Percentiles rank a stretch among this genome's conserved stretches.
These are phyloP conservation scores for Kradibia gibbosae DNA, from an alignment of 1,140 invertebrate species.

Conservation along the genomic window DNA sequence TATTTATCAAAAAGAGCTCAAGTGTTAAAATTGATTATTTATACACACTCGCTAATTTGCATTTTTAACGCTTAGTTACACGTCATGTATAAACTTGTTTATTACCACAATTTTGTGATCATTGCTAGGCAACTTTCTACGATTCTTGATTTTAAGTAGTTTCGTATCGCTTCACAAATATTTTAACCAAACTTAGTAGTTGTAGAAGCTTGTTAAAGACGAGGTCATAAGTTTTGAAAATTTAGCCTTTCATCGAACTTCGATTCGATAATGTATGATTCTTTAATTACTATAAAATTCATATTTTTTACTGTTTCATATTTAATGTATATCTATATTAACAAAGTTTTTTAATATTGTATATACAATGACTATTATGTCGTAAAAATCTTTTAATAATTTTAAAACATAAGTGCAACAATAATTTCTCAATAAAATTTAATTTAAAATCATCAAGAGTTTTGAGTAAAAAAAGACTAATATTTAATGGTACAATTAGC, in stretches of 20 bases:
- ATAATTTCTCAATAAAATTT: no score
- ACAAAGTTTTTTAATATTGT: no score
- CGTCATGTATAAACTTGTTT: constrained; percentile 45
- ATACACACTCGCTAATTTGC: constrained; percentile 18
- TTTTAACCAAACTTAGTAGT: constrained; percentile 9
- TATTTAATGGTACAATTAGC: background rate
- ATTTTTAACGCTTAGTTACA: constrained; percentile 31
- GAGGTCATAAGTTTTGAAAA: background rate
- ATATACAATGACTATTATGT: no score
- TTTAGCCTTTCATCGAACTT: background rate
- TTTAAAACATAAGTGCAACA: no score
- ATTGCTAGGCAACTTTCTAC: constrained; percentile 40
- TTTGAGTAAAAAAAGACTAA: background rate
- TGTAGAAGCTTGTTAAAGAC: background rate
- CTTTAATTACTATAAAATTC: background rate
- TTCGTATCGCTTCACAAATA: constrained; percentile 24
- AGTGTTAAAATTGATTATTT: constrained; percentile 28
- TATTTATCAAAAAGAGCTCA: background rate
- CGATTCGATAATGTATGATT: background rate
- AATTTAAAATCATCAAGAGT: no score
- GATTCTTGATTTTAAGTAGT: constrained; percentile 17
- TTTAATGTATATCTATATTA: no score
- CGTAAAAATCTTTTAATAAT: no score
- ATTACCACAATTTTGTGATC: constrained; percentile 26
- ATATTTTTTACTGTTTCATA: background rate